A percentile compares a stretch with the other conserved stretches of the same genome.
Conservation (phyloP, 2,113 vertebrate species). For the Paradisaea rubra region DNA sequence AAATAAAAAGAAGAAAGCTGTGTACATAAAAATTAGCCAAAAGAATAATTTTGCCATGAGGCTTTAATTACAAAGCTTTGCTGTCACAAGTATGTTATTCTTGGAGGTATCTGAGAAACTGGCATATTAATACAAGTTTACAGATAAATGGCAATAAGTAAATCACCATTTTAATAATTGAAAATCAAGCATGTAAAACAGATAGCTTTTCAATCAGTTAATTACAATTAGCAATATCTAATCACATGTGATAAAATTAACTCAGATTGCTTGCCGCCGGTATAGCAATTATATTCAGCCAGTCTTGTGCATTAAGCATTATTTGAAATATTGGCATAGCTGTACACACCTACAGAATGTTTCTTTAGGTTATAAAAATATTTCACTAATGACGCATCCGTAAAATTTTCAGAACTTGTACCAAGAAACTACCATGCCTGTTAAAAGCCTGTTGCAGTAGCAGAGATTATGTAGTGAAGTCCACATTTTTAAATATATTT, state of each 20-base stretch:
- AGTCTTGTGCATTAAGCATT: neutral
- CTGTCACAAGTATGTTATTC: neutral
- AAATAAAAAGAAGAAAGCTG: constrained; percentile 27
- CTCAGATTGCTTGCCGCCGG: neutral
- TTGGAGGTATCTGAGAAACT: neutral
- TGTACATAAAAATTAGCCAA: neutral
- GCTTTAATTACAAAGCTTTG: constrained; percentile 3
- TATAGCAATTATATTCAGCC: neutral
- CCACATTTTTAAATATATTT: neutral
- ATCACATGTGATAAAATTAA: constrained; percentile 46
- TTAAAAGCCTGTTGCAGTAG: neutral
- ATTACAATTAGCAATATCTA: constrained; percentile 46
- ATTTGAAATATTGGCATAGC: neutral
- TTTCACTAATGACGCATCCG: neutral
- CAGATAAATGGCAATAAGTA: neutral
- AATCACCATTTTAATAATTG: constrained; percentile 47
- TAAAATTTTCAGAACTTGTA: neutral
- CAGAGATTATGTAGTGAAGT: neutral
- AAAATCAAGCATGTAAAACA: constrained; percentile 23
- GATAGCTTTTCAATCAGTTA: constrained; percentile 43
- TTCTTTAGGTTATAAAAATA: neutral
- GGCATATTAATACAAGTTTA: neutral
- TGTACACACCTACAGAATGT: neutral
- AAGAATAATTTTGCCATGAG: neutral
- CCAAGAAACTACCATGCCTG: neutral